phyloP scores from a whole-genome alignment of 2,888 invertebrate species.

The Macrostomum cliftonense region DNA sequence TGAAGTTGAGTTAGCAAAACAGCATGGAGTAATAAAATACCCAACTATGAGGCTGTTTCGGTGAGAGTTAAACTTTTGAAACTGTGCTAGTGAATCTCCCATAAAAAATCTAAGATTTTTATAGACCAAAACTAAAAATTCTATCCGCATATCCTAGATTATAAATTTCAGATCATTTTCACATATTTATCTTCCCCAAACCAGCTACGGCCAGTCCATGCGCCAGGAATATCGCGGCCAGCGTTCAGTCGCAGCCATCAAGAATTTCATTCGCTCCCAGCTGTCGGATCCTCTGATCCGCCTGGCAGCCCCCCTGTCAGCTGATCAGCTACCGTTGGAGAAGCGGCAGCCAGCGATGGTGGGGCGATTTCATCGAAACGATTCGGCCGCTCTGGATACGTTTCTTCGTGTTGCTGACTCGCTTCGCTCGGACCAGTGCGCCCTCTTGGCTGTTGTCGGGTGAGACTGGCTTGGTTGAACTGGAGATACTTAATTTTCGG shows the following conservation, averaged over 20 bases:
- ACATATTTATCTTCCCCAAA: too few species aligned
- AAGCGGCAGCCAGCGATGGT: neutral
- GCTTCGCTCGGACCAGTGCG: too few species aligned
- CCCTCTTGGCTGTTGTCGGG: too few species aligned
- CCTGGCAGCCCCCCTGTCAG: neutral
- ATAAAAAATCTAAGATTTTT: too few species aligned
- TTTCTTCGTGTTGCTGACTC: too few species aligned
- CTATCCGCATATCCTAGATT: too few species aligned
- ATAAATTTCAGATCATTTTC: too few species aligned
- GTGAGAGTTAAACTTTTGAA: slow-evolving; percentile 6
- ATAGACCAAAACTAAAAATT: too few species aligned
- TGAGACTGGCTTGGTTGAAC: too few species aligned
- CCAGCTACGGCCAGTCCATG: slow-evolving; percentile 40
- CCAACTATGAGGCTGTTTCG: slow-evolving; percentile 84
- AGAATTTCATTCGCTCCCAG: slow-evolving; percentile 69
- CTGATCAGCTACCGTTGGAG: neutral
- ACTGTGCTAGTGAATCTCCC: neutral
- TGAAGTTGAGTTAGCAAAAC: neutral
- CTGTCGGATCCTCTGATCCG: slow-evolving; percentile 39
- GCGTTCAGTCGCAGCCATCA: slow-evolving; percentile 71
- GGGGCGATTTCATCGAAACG: neutral
- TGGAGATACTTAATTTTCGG: too few species aligned
- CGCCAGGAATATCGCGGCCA: slow-evolving; percentile 51
- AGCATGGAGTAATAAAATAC: slow-evolving; percentile 90
- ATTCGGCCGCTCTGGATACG: neutral